Evolutionary conservation across 92 coral and sea anemone species (phyloP), one percentile per base, ranked within the genome.

Genomic region (Zoanthus solanderi): DNA sequence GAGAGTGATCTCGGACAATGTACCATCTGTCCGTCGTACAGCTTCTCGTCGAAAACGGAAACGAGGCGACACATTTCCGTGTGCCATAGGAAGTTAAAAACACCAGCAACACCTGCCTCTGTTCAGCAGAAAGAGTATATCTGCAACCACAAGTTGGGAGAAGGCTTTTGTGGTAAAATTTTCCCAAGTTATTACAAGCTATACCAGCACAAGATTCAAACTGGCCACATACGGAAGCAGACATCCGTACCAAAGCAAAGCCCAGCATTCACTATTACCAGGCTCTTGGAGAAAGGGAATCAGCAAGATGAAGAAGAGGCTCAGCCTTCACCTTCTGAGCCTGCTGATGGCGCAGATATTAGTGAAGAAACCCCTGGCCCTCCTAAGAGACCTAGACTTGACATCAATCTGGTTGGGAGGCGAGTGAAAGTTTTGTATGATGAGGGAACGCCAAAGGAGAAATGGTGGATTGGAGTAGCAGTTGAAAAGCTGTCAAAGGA

Each of bases 11-110:
- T 78, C 69, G 83, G 53, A 78, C 47, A 15, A 32, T 78, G 83
- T 32, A 57, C 6, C 30, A 15, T 14, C 69, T 78, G 78, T 57
- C 83, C 83, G 15, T 78, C 83, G 23, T 78, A 78, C 69, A 78
- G 69, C 50, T 78, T 78, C 71, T 78, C 83, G 12, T 78, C 83
- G 68, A 78, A 78, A 54, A 78, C 83, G 29, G 83, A 78, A 32
- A 56, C 56, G 83, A 78, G 31, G 7, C 69, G 71, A 53, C 67
- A 68, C 67, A 83, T 15, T 16, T 31, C 79, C 52, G 12, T 54
- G 80, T 52, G 44, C 80, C 80, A 76, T 28, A 52, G 80, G 79
- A 47, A 74, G 58, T 56, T 45, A 56, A 74, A 74, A 46, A 45
- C 78, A 74, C 78, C 58, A 2, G 58, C 57, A 74, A 28, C 45